phyloP scores from a whole-genome alignment of 2,888 invertebrate genomes.

The Luperina nickerlii region DNA sequence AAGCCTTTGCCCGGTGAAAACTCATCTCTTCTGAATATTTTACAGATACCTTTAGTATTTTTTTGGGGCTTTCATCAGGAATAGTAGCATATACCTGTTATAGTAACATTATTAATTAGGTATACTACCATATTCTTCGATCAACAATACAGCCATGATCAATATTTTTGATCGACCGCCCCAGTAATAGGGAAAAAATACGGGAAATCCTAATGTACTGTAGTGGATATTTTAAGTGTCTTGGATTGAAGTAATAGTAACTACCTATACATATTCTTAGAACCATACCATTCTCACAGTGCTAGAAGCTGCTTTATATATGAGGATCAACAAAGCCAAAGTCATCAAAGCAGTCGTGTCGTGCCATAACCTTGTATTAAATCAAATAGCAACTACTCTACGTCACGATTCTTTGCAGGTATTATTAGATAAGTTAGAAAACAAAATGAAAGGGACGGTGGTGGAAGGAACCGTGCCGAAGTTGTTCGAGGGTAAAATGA shows the following conservation, averaged over 20 bases:
- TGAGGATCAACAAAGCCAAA: background rate
- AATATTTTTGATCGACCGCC: background rate
- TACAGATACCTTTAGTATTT: constrained; percentile 3
- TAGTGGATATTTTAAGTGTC: background rate
- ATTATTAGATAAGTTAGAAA: constrained; percentile 98
- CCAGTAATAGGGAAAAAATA: background rate
- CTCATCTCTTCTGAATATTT: constrained; percentile 41
- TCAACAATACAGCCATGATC: background rate
- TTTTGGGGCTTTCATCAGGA: constrained; percentile 15
- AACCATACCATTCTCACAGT: background rate
- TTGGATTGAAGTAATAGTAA: background rate
- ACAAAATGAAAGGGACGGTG: constrained; percentile 99
- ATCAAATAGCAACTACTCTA: background rate
- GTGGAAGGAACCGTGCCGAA: constrained; percentile 97
- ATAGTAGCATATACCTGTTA: background rate
- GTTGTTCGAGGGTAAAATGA: constrained; percentile 99
- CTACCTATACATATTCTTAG: background rate
- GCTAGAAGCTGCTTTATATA: background rate
- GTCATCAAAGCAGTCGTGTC: too few relatives aligned
- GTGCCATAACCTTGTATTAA: background rate
- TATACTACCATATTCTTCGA: background rate
- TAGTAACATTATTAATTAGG: background rate
- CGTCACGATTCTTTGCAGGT: constrained; percentile 86
- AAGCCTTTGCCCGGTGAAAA: constrained; percentile 37
- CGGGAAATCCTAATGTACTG: background rate